A percentile compares a stretch with the other conserved stretches of the same genome.
Conservation (phyloP, 1,140 invertebrate genomes). For the Lanistes nyassanus region DNA sequence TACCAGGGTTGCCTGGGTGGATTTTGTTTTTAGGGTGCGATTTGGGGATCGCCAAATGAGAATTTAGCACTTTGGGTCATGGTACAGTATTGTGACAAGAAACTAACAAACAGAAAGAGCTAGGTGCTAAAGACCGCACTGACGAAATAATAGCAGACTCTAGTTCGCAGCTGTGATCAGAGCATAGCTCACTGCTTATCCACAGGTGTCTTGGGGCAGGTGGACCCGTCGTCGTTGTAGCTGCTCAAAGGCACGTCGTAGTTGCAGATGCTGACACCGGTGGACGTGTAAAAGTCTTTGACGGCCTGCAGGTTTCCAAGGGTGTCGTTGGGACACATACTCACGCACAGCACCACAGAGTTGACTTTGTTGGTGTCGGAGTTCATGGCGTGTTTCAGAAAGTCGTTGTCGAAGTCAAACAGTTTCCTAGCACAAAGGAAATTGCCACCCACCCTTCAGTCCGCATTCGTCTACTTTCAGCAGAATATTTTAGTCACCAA, state of each 20-base stretch:
- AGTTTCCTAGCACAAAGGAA: conserved; percentile 39
- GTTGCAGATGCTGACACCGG: conserved; percentile 40
- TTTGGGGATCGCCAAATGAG: too few species aligned
- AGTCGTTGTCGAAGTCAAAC: conserved; percentile 44
- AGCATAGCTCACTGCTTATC: conserved; percentile 32
- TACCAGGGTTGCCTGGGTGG: too few species aligned
- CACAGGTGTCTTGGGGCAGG: conserved; percentile 2
- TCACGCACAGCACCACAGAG: conserved; percentile 42
- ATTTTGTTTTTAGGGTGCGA: too few species aligned
- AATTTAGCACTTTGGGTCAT: too few species aligned
- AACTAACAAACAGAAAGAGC: background rate
- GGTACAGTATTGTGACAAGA: too few species aligned
- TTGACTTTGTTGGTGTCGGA: conserved; percentile 7
- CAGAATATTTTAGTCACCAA: too few species aligned
- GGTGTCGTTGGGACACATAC: conserved; percentile 37
- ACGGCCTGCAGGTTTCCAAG: conserved; percentile 20
- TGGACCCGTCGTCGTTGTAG: conserved; percentile 22
- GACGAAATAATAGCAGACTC: background rate
- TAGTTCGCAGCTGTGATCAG: background rate
- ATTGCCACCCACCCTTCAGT: background rate
- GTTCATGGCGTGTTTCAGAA: conserved; percentile 27
- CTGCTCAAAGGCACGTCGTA: conserved; percentile 38
- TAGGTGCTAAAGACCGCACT: background rate
- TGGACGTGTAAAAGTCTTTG: conserved; percentile 23
- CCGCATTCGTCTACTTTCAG: too few species aligned